Percentiles rank a stretch among this genome's conserved stretches.
Conservation (phyloP, 2,113 vertebrate species). For the Grantiella picta region DNA sequence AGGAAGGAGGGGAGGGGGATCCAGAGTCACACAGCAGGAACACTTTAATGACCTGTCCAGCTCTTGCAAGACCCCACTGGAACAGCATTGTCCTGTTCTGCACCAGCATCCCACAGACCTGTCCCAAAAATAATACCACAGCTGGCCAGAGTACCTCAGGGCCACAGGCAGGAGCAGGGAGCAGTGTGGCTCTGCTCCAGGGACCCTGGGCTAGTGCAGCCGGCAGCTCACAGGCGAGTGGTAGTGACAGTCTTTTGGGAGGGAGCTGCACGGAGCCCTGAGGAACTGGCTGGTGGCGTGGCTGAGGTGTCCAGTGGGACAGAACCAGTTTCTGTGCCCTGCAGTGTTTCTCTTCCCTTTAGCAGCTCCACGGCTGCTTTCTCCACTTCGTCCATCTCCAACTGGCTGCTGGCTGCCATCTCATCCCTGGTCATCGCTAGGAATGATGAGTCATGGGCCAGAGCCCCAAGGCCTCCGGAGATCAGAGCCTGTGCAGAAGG, state of each 20-base stretch:
- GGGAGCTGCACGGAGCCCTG: not conserved
- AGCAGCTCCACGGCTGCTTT: conserved; percentile 72
- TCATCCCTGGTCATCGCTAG: conserved; percentile 72
- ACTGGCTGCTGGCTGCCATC: conserved; percentile 77
- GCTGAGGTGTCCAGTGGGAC: not conserved
- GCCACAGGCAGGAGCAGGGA: not conserved
- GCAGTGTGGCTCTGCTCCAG: not conserved
- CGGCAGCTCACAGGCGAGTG: not conserved
- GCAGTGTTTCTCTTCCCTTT: conserved; percentile 46
- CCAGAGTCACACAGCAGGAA: not conserved
- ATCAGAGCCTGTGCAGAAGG: conserved; percentile 75
- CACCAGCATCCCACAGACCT: not conserved
- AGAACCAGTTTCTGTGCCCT: not conserved
- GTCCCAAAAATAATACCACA: not conserved
- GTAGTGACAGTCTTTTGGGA: not conserved
- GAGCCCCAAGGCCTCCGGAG: conserved; percentile 68
- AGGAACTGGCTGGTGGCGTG: not conserved
- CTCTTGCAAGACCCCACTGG: not conserved
- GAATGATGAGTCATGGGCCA: conserved; percentile 76
- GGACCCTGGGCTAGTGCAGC: not conserved
- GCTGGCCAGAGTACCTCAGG: not conserved
- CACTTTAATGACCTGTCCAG: conserved; percentile 56
- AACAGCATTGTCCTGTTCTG: not conserved
- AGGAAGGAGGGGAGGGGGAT: not conserved
- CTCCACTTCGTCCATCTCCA: conserved; percentile 76